Evolutionary conservation across 2,888 invertebrate species (phyloP).

Genomic region (Heliconius ismenius): DNA sequence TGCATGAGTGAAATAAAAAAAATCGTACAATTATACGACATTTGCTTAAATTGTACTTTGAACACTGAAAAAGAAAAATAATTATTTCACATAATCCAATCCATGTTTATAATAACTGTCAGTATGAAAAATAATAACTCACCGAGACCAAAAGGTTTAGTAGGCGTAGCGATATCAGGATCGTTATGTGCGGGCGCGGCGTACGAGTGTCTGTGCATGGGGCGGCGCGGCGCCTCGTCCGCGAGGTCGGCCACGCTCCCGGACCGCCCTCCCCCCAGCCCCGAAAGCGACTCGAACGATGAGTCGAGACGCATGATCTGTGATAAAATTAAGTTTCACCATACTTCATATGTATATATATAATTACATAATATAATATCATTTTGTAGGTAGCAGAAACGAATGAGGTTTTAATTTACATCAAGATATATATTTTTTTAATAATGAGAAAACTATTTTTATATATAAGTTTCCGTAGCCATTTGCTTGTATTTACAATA

Average conservation of each 20-base stretch:
- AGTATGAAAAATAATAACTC: constrained; percentile 63
- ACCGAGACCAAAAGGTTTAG: constrained; percentile 93
- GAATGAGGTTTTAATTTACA: constrained; percentile 1
- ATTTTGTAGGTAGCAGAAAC: background rate
- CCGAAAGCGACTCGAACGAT: constrained; percentile 88
- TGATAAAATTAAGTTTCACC: background rate
- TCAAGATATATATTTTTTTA: background rate
- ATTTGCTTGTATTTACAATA: constrained; percentile 3
- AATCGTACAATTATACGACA: constrained; percentile 50
- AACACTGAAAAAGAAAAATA: constrained; percentile 54
- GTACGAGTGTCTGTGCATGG: constrained; percentile 80
- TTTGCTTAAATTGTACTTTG: constrained; percentile 41
- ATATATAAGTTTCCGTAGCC: background rate
- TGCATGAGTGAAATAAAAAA: constrained; percentile 46
- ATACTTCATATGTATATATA: background rate
- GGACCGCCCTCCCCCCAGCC: constrained; percentile 86
- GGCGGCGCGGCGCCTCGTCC: constrained; percentile 81
- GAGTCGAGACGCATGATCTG: constrained; percentile 92
- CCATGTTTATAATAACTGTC: background rate
- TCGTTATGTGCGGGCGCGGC: constrained; percentile 79
- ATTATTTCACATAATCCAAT: constrained; percentile 23
- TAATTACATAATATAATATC: background rate
- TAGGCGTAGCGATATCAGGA: constrained; percentile 81
- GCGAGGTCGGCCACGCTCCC: constrained; percentile 93
- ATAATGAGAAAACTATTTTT: background rate